Conservation (phyloP, 2,797 vertebrate species). For the Helostoma temminkii region DNA sequence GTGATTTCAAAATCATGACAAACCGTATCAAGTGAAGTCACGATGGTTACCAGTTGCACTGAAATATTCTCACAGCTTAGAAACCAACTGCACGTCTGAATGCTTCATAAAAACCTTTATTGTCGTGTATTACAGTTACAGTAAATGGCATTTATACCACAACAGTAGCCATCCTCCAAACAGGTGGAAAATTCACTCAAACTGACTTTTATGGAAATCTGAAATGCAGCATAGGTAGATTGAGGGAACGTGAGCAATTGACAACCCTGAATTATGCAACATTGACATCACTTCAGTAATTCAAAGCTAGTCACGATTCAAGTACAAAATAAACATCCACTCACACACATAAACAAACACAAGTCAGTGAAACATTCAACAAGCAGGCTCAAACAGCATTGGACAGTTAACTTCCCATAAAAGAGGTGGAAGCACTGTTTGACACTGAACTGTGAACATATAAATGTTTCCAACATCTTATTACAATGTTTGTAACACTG, state of each 20-base stretch:
- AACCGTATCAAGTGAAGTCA: too few species aligned
- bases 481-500: conserved; percentile 17
- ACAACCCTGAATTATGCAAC: conserved; percentile 76
- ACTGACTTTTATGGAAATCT: conserved; percentile 61
- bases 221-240: conserved; percentile 76
- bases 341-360: conserved; percentile 23
- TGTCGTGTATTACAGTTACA: conserved; percentile 78
- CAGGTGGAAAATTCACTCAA: conserved; percentile 52
- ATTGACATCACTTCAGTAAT: conserved; percentile 70
- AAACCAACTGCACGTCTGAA: conserved; percentile 2
- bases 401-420: conserved; percentile 29
- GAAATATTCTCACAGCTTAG: neutral
- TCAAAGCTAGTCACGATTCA: conserved; percentile 76
- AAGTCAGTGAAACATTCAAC: conserved; percentile 52
- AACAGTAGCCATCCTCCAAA: conserved; percentile 55
- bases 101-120: conserved; percentile 68
- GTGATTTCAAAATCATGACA: too few species aligned
- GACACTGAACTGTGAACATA: conserved; percentile 39
- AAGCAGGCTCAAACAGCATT: conserved; percentile 49
- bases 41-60: too few species aligned
- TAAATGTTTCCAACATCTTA: conserved; percentile 1
- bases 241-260: conserved; percentile 50
- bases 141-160: conserved; percentile 65
- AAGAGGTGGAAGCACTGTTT: conserved; percentile 50
- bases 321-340: conserved; percentile 69